A percentile compares a stretch with the other conserved stretches of the same genome.
Conservation (phyloP, 2,113 vertebrate genomes). For the Pelecanoides urinatrix region DNA sequence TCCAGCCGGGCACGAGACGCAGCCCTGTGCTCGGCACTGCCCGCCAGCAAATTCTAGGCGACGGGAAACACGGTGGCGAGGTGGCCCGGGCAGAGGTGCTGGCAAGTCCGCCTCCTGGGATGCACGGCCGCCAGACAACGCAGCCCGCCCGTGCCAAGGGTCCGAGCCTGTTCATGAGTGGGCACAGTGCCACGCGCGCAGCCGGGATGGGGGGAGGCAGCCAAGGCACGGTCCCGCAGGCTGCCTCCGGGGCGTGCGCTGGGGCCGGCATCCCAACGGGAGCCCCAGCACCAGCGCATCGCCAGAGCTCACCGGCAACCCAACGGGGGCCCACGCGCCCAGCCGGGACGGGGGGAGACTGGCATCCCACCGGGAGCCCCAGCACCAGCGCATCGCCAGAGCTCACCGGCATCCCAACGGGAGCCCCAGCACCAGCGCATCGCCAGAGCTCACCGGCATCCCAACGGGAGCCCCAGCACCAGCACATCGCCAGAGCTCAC, state of each 20-base stretch:
- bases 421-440: not conserved
- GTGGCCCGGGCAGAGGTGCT: not conserved
- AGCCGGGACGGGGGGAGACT: no score
- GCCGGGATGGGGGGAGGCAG: not conserved
- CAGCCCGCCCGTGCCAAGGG: not conserved
- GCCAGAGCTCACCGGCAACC: not conserved
- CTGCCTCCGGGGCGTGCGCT: rapidly evolving
- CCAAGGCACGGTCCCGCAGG: not conserved
- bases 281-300: not conserved
- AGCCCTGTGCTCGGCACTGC: not conserved
- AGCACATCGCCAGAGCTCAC: not conserved
- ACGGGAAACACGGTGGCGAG: rapidly evolving
- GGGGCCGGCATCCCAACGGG: not conserved
- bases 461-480: not conserved
- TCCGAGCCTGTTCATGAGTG: rapidly evolving
- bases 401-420: not conserved
- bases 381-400: not conserved
- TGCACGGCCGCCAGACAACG: not conserved
- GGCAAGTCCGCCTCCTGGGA: not conserved
- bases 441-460: rapidly evolving
- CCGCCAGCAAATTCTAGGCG: rapidly evolving
- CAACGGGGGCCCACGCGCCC: no score
- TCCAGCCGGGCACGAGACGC: rapidly evolving
- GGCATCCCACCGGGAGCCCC: not conserved
- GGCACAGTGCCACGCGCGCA: not conserved